Base-by-base conservation (phyloP, 2,888 invertebrate species). In the Thera obeliscata region DNA sequence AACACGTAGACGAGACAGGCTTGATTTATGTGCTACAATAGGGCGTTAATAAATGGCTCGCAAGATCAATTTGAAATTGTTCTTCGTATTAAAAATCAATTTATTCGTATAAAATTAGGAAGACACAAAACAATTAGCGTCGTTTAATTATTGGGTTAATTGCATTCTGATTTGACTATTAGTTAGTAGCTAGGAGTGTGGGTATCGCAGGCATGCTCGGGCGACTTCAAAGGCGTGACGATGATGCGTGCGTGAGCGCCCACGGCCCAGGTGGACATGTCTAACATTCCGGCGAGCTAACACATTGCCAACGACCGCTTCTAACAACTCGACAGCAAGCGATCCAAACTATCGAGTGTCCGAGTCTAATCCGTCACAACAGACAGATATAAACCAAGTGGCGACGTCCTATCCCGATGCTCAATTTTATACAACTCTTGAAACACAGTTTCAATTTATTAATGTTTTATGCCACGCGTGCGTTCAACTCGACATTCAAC, bases 201-300 rank as follows among this genome's bases (percentile, higher is more conserved):
- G 76, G 77, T 72, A 66, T 68, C 76, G 73, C 70, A 72, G 69
- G 76, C 68, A 78, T 74, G 73, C 80, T 84, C 74, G 70, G 76
- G 73, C 72, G 71, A 85, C 85, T 81, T 87, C 87, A 87, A 89
- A 88, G 87, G 78, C 71, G 73, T 75, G 76, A 74, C 80, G 83
- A 84, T 82, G 72, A 81, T 78, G 81, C 75, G 79, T 54, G 82
- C 75, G 79, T 57, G 61, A 77, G 81, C 82, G 85, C 81, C 82
- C 82, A 85, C 85, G 78, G 79, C 69, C 87, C 91, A 91, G 91
- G 89, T 91, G 89, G 87, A 87, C 85, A 81, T 75, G 81, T 83
- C 78, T 77, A 82, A 79, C 81, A 84, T 85, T 82, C 84, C 81
- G 75, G 85, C 84, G 81, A 77, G 77, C 79, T 76, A 76, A 74